phyloP scores from a whole-genome alignment of 2,888 invertebrate species.

The Dinocampus coccinellae region DNA sequence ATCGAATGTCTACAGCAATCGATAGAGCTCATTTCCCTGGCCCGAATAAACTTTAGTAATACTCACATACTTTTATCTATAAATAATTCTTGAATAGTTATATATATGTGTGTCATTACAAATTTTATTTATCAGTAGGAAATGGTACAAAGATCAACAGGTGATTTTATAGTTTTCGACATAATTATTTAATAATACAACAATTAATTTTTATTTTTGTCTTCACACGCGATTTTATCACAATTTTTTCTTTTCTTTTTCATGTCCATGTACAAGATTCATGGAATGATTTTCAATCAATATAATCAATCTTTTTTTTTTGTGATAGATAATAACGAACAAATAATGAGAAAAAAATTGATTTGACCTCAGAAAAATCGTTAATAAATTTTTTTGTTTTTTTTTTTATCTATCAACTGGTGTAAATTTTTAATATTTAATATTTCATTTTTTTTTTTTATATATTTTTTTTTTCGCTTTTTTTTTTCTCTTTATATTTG shows the following conservation, averaged over 20 bases:
- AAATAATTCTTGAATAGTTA: background rate
- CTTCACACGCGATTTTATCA: background rate
- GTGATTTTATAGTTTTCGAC: background rate
- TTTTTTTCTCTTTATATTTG: background rate
- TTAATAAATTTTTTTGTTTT: background rate
- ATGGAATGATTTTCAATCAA: too few relatives aligned
- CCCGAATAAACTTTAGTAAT: conserved; percentile 3
- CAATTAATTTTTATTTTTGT: background rate
- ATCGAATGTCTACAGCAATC: conserved; percentile 2
- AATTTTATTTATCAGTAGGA: too few relatives aligned
- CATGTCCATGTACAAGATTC: too few relatives aligned
- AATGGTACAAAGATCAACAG: background rate
- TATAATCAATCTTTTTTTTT: too few relatives aligned
- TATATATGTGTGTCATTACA: background rate
- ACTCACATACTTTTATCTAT: background rate
- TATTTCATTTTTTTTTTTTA: too few relatives aligned
- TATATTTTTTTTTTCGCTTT: background rate
- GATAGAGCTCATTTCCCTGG: conserved; percentile 6
- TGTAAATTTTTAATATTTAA: background rate
- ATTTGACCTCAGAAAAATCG: background rate
- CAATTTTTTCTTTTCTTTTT: too few relatives aligned
- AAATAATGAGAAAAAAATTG: background rate
- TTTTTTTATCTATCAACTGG: background rate
- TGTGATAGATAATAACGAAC: background rate
- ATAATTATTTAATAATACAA: background rate